Conservation (phyloP, 2,113 vertebrate species). For the Aepyceros melampus region DNA sequence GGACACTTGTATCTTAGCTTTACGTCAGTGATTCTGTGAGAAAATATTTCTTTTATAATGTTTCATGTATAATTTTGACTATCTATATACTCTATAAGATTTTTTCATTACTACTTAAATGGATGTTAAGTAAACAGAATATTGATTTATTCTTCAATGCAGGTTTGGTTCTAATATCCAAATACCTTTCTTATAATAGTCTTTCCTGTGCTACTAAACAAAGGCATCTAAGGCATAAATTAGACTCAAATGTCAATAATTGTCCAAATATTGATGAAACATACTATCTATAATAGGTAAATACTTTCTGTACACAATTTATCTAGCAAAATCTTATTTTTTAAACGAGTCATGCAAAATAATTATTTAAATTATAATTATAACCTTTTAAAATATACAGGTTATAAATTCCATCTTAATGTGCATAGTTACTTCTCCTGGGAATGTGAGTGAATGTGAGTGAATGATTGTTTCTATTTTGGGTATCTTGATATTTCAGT, state of each 20-base stretch:
- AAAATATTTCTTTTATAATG: neutral
- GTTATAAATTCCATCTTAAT: neutral
- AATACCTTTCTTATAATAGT: neutral
- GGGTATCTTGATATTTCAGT: neutral
- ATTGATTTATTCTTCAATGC: neutral
- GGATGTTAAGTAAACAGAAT: neutral
- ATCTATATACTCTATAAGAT: neutral
- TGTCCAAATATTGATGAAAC: neutral
- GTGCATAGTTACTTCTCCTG: neutral
- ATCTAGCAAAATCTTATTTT: neutral
- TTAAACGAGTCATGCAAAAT: neutral
- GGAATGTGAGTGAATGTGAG: neutral
- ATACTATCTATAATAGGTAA: neutral
- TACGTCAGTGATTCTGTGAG: neutral
- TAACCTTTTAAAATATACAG: neutral
- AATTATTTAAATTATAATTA: neutral
- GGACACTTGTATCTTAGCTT: neutral
- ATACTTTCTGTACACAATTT: neutral
- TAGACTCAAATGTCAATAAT: neutral
- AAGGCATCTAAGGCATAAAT: neutral
- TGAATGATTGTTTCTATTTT: neutral
- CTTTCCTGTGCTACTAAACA: neutral
- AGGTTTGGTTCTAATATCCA: neutral
- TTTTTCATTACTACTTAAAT: neutral
- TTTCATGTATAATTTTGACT: neutral